These are phyloP conservation scores for Megalurothrips usitatus DNA, from an alignment of 2,888 invertebrate species.

Conservation along the genomic window DNA sequence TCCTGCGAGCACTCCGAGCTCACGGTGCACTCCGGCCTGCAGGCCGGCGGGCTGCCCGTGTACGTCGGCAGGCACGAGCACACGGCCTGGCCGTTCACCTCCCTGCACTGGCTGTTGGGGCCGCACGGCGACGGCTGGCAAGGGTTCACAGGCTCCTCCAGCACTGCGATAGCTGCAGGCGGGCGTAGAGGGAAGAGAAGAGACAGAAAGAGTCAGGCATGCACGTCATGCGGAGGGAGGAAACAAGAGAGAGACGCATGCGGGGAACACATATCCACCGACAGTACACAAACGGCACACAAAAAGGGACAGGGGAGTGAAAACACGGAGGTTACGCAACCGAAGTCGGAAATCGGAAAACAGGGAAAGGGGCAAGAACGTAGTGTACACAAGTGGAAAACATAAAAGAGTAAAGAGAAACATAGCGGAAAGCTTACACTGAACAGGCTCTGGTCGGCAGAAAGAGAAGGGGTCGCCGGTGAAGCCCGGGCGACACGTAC, in stretches of 20 bases:
- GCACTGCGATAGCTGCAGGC: constrained; percentile 30
- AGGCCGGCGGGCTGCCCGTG: constrained; percentile 55
- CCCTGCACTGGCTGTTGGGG: constrained; percentile 54
- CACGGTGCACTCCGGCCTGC: constrained; percentile 57
- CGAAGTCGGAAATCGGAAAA: background rate
- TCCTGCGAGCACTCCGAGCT: constrained; percentile 54
- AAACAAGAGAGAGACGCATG: background rate
- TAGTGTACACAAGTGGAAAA: background rate
- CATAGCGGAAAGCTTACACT: constrained; percentile 32
- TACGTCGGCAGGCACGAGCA: constrained; percentile 56
- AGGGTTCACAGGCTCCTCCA: constrained; percentile 45
- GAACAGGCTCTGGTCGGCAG: constrained; percentile 37
- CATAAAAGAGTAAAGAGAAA: background rate
- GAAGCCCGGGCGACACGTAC: constrained; percentile 48
- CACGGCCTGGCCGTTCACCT: constrained; percentile 52
- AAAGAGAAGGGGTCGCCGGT: constrained; percentile 47
- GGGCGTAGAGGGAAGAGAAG: background rate
- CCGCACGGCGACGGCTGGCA: constrained; percentile 56
- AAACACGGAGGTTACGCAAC: background rate
- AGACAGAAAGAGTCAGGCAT: background rate
- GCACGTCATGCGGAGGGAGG: background rate
- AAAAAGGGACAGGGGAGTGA: background rate
- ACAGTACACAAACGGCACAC: background rate
- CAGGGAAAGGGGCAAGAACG: background rate
- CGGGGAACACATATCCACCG: background rate